phyloP scores from a whole-genome alignment of 2,113 vertebrate genomes.

The Eira barbara region DNA sequence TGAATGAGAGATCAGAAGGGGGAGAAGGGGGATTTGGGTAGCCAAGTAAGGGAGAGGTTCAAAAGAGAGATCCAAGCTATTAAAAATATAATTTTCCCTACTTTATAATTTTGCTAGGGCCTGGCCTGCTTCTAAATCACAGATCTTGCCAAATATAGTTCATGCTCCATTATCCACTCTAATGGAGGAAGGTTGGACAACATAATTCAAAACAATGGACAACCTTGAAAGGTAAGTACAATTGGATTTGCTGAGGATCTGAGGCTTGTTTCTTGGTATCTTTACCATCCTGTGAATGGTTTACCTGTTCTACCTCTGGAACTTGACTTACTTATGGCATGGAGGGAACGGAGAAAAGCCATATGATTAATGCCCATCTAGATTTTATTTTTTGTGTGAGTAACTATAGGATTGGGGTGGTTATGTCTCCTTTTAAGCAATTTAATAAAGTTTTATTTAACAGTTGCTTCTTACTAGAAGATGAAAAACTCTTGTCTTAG shows the following conservation, averaged over 20 bases:
- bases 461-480: background rate
- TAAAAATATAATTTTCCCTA: background rate
- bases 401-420: background rate
- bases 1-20: background rate
- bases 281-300: background rate
- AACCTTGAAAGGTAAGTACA: background rate
- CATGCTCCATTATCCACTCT: constrained; percentile 17
- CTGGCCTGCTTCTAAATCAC: background rate
- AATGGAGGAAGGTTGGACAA: background rate
- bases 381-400: background rate
- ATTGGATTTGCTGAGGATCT: background rate
- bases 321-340: background rate
- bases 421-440: background rate
- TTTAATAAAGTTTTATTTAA: background rate
- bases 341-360: background rate
- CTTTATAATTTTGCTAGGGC: constrained; percentile 11
- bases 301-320: background rate
- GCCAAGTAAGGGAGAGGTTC: background rate
- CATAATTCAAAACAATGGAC: background rate
- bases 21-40: background rate
- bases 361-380: too few species aligned
- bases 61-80: background rate
- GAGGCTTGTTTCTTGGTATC: background rate
- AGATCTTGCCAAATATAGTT: constrained; percentile 40
- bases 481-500: background rate